A percentile compares a stretch with the other conserved stretches of the same genome.
Evolutionary conservation across 1,140 invertebrate species (phyloP).

Genomic region (Trachelipus rathkii): DNA sequence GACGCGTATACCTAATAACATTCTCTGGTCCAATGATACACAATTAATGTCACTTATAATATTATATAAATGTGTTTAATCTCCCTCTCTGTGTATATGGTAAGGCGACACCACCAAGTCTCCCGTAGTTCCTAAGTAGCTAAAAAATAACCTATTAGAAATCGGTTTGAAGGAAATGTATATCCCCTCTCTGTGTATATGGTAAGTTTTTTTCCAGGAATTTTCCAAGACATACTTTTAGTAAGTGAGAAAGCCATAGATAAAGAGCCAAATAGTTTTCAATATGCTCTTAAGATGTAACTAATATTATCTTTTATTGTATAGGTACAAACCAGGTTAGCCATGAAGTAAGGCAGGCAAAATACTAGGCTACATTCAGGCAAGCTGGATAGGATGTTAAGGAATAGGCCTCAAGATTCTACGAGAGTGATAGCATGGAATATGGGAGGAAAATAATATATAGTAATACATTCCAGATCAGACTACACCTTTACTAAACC

Average conservation of each 20-base stretch:
- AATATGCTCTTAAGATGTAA: background rate
- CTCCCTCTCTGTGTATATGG: background rate
- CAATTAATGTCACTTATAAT: too few species aligned
- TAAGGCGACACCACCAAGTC: too few species aligned
- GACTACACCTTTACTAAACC: background rate
- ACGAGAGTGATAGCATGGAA: background rate
- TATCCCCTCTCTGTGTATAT: background rate
- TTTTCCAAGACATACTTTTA: background rate
- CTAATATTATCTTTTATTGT: slow-evolving; percentile 12
- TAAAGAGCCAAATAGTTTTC: background rate
- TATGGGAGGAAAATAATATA: background rate
- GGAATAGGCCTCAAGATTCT: slow-evolving; percentile 2
- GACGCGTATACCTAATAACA: too few species aligned
- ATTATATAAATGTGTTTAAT: too few species aligned
- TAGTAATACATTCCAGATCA: background rate
- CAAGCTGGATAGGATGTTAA: background rate
- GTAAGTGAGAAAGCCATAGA: background rate
- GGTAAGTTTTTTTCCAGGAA: background rate
- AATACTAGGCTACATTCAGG: background rate
- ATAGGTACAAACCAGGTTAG: slow-evolving; percentile 9
- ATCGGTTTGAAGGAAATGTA: too few species aligned
- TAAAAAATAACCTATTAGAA: too few species aligned
- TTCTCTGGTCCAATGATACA: too few species aligned
- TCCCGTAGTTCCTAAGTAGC: too few species aligned
- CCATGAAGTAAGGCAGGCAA: background rate